These are phyloP conservation scores for Tinea trinotella DNA, from an alignment of 2,888 invertebrate species.

Conservation along the genomic window DNA sequence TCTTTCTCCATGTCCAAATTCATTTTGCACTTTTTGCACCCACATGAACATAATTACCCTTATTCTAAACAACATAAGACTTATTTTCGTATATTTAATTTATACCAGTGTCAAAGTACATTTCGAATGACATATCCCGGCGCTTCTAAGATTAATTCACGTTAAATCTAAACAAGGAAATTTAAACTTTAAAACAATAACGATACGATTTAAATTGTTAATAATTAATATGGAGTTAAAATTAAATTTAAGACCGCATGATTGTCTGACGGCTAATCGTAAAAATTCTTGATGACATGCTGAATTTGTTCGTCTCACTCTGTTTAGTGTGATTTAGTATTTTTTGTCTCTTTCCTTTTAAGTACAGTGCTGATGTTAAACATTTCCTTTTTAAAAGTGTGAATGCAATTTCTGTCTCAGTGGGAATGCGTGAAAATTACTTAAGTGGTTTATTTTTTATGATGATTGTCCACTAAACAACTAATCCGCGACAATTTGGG, in stretches of 20 bases:
- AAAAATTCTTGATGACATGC: conserved; percentile 37
- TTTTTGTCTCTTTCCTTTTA: conserved; percentile 24
- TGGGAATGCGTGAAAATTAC: conserved; percentile 14
- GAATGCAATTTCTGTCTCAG: conserved; percentile 15
- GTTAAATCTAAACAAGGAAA: background rate
- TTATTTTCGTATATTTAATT: conserved; percentile 22
- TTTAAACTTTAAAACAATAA: background rate
- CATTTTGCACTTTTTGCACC: background rate
- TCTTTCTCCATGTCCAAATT: conserved; percentile 40
- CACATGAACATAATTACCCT: background rate
- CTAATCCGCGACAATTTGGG: too few relatives aligned
- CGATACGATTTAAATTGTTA: background rate
- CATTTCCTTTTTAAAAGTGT: conserved; percentile 33
- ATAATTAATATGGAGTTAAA: conserved; percentile 29
- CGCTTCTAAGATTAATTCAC: conserved; percentile 22
- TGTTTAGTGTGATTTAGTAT: background rate
- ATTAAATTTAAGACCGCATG: conserved; percentile 39
- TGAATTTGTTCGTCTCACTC: conserved; percentile 20
- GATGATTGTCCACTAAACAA: too few relatives aligned
- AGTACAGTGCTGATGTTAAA: conserved; percentile 24
- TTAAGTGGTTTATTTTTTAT: too few relatives aligned
- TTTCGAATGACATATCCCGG: conserved; percentile 26
- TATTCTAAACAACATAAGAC: background rate
- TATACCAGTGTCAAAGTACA: conserved; percentile 33
- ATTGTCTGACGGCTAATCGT: conserved; percentile 47